Evolutionary conservation across 2,113 vertebrate genomes (phyloP).

Genomic region (Psilopsiagon aurifrons): DNA sequence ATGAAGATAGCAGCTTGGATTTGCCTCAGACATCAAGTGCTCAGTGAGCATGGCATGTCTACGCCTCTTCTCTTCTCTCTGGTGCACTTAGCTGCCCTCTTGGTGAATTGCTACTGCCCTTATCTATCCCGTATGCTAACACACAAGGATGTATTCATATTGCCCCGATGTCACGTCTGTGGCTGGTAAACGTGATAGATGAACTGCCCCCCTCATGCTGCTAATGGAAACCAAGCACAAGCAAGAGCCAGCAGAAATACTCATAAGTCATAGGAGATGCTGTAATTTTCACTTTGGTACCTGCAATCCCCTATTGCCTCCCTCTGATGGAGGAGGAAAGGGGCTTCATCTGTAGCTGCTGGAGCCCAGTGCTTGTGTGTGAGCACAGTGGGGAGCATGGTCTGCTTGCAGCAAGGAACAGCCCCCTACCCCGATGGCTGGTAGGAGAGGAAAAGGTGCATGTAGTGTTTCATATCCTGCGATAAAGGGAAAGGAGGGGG

Average conservation of each 20-base stretch:
- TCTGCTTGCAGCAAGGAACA: not conserved
- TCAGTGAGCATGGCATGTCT: not conserved
- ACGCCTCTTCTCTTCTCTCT: not conserved
- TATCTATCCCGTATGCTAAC: not conserved
- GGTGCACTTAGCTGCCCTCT: not conserved
- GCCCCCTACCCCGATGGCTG: not conserved
- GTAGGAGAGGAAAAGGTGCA: not conserved
- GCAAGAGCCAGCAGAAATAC: not conserved
- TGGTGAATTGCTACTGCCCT: not conserved
- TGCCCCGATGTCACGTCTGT: not conserved
- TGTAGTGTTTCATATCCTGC: not conserved
- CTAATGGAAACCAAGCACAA: not conserved
- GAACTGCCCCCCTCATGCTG: not conserved
- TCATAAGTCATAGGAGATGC: not conserved
- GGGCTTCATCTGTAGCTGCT: not conserved
- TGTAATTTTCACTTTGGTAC: not conserved
- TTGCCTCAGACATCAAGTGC: not conserved
- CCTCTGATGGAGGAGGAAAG: not conserved
- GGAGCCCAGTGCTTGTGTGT: rapidly evolving
- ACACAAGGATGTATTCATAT: not conserved
- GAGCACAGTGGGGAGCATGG: not conserved
- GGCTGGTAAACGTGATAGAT: not conserved
- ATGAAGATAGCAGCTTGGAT: not conserved
- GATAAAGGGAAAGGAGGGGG: not conserved
- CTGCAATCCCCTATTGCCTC: not conserved